phyloP scores from a whole-genome alignment of 2,888 invertebrate genomes.

The Oscheius myriophilus region DNA sequence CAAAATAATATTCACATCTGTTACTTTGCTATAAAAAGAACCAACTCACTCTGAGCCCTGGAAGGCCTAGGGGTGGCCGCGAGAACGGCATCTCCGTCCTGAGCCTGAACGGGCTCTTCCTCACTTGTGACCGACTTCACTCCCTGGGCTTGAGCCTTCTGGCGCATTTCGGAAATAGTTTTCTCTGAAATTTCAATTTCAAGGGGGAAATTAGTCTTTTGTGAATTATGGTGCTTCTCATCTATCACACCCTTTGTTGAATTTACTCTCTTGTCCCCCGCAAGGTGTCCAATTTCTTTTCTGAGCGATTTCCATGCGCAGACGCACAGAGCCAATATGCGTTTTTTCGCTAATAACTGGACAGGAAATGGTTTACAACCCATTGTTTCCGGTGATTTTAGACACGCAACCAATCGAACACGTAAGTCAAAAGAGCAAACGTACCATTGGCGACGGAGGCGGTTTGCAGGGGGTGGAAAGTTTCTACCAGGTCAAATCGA shows the following conservation, averaged over 20 bases:
- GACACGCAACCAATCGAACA: neutral
- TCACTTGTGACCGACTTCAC: constrained; percentile 37
- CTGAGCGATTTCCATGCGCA: neutral
- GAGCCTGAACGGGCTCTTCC: constrained; percentile 34
- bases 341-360: no score
- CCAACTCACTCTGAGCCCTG: constrained; percentile 38
- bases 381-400: constrained; percentile 6
- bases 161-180: constrained; percentile 36
- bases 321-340: neutral
- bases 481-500: constrained; percentile 49
- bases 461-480: constrained; percentile 51
- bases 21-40: constrained; percentile 2
- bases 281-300: neutral
- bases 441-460: constrained; percentile 48
- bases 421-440: neutral
- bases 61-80: constrained; percentile 22
- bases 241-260: neutral
- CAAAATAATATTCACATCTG: neutral
- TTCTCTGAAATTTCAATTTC: constrained; percentile 33
- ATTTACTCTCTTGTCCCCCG: constrained; percentile 2
- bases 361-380: neutral
- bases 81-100: constrained; percentile 32
- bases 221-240: neutral
- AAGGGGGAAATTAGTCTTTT: no score
- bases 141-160: constrained; percentile 18